These are phyloP conservation scores for Ammospiza nelsoni DNA, from an alignment of 2,113 vertebrate species.

Conservation along the genomic window DNA sequence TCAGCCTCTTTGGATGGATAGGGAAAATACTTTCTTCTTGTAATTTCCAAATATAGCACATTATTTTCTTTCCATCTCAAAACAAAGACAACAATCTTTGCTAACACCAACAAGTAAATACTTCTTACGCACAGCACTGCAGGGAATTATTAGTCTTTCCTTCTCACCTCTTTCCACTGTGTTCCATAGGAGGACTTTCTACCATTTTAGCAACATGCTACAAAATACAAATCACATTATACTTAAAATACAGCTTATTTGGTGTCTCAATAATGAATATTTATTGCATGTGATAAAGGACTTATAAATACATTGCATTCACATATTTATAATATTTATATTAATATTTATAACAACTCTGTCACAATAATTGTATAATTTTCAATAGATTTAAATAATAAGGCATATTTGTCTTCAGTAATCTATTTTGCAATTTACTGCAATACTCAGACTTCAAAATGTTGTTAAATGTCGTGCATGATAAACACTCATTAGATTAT, in stretches of 20 bases:
- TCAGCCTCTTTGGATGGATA: background rate
- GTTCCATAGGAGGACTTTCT: background rate
- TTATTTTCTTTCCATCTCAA: constrained; percentile 17
- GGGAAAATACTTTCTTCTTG: background rate
- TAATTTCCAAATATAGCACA: background rate
- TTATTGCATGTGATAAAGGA: background rate
- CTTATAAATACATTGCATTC: background rate
- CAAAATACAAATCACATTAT: background rate
- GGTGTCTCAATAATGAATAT: background rate
- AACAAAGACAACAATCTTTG: background rate
- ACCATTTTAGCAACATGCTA: background rate
- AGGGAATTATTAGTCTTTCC: background rate
- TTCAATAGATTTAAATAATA: constrained; percentile 3
- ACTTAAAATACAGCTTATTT: background rate
- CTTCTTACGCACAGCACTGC: background rate
- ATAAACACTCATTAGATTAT: background rate
- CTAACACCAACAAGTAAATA: background rate
- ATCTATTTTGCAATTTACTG: background rate
- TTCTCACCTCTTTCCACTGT: background rate
- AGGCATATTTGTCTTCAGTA: background rate
- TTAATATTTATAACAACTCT: background rate
- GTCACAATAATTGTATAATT: background rate
- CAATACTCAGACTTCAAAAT: background rate
- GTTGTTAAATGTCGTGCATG: background rate
- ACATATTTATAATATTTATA: background rate